Evolutionary conservation across 53 echinoderm and acorn worm genomes (phyloP), one percentile per base, ranked within the genome.

Genomic region (Paracentrotus lividus): DNA sequence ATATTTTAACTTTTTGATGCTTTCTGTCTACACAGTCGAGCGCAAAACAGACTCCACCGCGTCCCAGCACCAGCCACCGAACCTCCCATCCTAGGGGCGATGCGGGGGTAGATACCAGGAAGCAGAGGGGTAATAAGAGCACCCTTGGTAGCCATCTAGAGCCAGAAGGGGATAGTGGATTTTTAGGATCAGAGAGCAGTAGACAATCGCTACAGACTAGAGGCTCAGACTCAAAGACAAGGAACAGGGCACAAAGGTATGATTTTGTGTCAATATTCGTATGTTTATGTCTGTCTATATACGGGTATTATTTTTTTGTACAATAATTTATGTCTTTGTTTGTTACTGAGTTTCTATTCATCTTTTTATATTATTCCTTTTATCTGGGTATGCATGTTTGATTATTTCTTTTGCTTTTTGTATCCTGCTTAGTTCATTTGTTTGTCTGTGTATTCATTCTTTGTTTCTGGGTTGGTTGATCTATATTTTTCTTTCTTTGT

Each of bases 131-230:
- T 72, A 72, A 33, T 14, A 72, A 45, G 52, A 51, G 32, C 72
- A 47, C 68, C 51, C 51, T 14, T 14, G 72, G 44, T 16, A 29
- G 4, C n/a, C 85, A 65, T 31, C 69, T 69, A 7, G 95, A 95
- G 34, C 94, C 94, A 5, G 99, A 98, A 65, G 88, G 87, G 0
- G 99, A 98, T 90, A 98, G 99, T 77, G 99, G 99, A 1, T 98
- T 98, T 88, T 85, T 98, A 88, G 99, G 99, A 16, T 98, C 99
- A 1, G 99, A 98, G 95, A 96, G 99, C 94, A 98, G 99, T 91
- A 93, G 99, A 67, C 97, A 98, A 86, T 97, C 97, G n/a, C 94
- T 76, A 49, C 88, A 95, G 49, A 90, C 95, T 4, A 90, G 38
- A 47, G 93, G 94, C 42, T 85, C 92, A 3, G 92, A 76, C 4